Evolutionary conservation across 2,888 invertebrate species (phyloP).

Genomic region (Hydropsyche betteni): DNA sequence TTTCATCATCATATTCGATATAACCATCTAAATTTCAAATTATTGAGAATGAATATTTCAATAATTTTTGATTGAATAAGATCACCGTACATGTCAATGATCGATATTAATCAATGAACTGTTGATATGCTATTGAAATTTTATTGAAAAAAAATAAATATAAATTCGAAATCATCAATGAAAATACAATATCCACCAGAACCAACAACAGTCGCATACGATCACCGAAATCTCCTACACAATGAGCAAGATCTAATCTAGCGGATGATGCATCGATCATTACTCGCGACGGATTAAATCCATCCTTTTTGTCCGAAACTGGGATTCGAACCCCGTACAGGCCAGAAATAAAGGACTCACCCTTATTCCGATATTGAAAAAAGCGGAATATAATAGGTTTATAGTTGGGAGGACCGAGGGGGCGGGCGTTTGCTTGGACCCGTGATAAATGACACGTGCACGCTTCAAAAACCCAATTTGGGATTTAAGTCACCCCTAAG

Average conservation of each 20-base stretch:
- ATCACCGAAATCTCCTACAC: too few relatives aligned
- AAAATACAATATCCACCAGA: too few relatives aligned
- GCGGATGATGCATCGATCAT: slow-evolving; percentile 51
- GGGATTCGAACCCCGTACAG: slow-evolving; percentile 30
- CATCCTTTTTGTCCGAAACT: slow-evolving; percentile 47
- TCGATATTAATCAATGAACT: too few relatives aligned
- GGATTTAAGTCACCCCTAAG: slow-evolving; percentile 70
- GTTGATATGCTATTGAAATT: too few relatives aligned
- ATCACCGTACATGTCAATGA: too few relatives aligned
- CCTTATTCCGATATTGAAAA: slow-evolving; percentile 49
- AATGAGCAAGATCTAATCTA: slow-evolving; percentile 46
- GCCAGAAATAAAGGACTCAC: neutral
- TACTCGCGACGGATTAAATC: slow-evolving; percentile 50
- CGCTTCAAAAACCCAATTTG: slow-evolving; percentile 70
- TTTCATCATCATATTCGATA: too few relatives aligned
- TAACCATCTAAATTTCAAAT: too few relatives aligned
- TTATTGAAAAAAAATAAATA: too few relatives aligned
- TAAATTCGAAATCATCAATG: too few relatives aligned
- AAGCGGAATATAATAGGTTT: slow-evolving; percentile 52
- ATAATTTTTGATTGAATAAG: too few relatives aligned
- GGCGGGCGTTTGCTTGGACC: slow-evolving; percentile 57
- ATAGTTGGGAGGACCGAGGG: slow-evolving; percentile 46
- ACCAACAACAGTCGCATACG: too few relatives aligned
- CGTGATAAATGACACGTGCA: slow-evolving; percentile 70
- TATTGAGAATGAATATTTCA: too few relatives aligned